These are phyloP conservation scores for Melanostoma scalare DNA, from an alignment of 2,888 invertebrate genomes.

Conservation along the genomic window DNA sequence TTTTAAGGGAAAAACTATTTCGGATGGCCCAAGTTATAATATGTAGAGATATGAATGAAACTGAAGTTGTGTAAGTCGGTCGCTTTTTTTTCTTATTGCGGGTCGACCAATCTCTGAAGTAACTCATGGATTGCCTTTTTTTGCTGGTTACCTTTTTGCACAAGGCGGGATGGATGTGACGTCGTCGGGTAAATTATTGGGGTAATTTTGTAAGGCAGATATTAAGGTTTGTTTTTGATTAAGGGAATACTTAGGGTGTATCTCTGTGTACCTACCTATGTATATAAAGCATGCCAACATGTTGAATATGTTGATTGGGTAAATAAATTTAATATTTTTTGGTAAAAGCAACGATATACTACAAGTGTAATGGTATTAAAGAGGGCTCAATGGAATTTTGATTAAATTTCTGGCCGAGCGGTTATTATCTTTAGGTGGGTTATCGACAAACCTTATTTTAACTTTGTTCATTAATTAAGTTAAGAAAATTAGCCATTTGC, in stretches of 20 bases:
- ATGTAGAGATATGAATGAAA: slow-evolving; percentile 4
- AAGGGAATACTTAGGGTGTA: slow-evolving; percentile 53
- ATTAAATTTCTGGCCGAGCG: slow-evolving; percentile 50
- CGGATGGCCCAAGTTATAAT: slow-evolving; percentile 56
- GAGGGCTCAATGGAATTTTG: slow-evolving; percentile 45
- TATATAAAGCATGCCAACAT: slow-evolving; percentile 22
- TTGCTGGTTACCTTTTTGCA: slow-evolving; percentile 43
- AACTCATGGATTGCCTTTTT: slow-evolving; percentile 39
- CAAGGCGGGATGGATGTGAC: slow-evolving; percentile 50
- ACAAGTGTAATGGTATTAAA: slow-evolving; percentile 40
- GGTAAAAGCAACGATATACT: slow-evolving; percentile 10
- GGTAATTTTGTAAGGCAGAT: slow-evolving; percentile 50
- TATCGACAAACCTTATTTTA: slow-evolving; percentile 11
- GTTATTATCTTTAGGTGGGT: slow-evolving; percentile 10
- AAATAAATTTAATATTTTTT: slow-evolving; percentile 53
- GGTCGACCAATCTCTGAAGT: slow-evolving; percentile 9
- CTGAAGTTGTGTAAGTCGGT: slow-evolving; percentile 50
- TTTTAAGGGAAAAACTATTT: slow-evolving; percentile 68
- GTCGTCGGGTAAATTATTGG: slow-evolving; percentile 66
- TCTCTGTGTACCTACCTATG: background rate
- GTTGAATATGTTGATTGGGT: slow-evolving; percentile 70
- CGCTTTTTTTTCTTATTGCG: slow-evolving; percentile 9
- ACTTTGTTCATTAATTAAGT: slow-evolving; percentile 34
- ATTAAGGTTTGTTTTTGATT: slow-evolving; percentile 65
- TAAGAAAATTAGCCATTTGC: background rate